These are phyloP conservation scores for Halichondria panicea DNA, from an alignment of 37 sponge, comb jelly and placozoan species.

Conservation along the genomic window DNA sequence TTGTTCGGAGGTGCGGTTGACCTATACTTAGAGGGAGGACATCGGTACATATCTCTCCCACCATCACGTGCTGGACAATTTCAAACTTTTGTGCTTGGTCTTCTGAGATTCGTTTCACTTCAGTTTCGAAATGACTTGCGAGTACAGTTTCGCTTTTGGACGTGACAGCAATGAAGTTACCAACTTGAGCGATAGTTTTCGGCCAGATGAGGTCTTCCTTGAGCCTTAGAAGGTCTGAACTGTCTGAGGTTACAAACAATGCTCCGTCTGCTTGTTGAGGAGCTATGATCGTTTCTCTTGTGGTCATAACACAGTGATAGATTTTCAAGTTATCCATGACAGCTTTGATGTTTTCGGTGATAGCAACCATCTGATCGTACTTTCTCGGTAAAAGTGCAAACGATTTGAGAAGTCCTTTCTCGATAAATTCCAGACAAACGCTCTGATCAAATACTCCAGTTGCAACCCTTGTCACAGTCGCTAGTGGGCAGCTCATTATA, in stretches of 20 bases:
- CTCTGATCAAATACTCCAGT: slow-evolving; percentile 49
- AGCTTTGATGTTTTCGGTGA: slow-evolving; percentile 52
- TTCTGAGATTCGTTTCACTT: slow-evolving; percentile 3
- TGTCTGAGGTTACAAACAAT: slow-evolving; percentile 21
- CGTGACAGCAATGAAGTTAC: slow-evolving; percentile 16
- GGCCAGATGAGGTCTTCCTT: slow-evolving; percentile 18
- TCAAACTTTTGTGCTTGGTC: slow-evolving; percentile 20
- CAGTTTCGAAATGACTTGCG: slow-evolving; percentile 13
- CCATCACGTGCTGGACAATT: slow-evolving; percentile 44
- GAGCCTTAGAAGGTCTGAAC: slow-evolving; percentile 8
- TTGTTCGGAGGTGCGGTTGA: background rate
- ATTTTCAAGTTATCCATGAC: slow-evolving; percentile 37
- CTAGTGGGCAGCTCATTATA: background rate
- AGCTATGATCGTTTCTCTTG: background rate
- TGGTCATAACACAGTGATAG: background rate
- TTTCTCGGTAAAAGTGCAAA: slow-evolving; percentile 50
- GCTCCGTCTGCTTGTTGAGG: background rate
- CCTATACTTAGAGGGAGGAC: slow-evolving; percentile 30
- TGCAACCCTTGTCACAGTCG: slow-evolving; percentile 13
- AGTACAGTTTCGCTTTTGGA: slow-evolving; percentile 6
- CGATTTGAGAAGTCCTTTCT: slow-evolving; percentile 11
- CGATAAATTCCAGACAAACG: slow-evolving; percentile 25
- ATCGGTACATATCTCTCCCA: slow-evolving; percentile 27
- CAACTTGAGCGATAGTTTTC: slow-evolving; percentile 4
- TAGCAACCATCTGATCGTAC: background rate